phyloP scores from a whole-genome alignment of 2,113 vertebrate genomes.

The Ellobius talpinus region DNA sequence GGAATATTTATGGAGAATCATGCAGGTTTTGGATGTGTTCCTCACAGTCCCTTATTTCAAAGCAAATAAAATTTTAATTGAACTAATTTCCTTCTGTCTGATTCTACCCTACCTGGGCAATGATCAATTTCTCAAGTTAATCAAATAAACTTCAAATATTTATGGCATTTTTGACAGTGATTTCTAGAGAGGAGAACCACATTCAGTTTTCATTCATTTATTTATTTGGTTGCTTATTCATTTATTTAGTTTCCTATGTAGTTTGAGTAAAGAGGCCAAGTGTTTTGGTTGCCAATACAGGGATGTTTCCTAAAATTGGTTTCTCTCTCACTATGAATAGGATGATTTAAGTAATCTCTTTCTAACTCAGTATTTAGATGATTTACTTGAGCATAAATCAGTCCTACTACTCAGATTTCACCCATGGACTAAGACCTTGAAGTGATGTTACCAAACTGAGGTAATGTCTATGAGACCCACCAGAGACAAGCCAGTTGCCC shows the following conservation, averaged over 20 bases:
- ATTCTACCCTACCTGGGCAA: not conserved
- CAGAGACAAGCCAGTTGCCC: not conserved
- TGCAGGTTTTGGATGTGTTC: conserved; percentile 13
- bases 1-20: not conserved
- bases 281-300: not conserved
- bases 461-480: not conserved
- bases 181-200: conserved; percentile 41
- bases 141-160: conserved; percentile 64
- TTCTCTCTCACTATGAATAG: not conserved
- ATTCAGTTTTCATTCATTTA: not conserved
- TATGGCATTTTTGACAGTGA: conserved; percentile 39
- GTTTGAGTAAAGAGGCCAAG: not conserved
- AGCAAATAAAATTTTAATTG: conserved; percentile 69
- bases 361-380: not conserved
- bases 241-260: not conserved
- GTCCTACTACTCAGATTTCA: not conserved
- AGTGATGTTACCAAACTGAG: not conserved
- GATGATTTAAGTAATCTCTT: not conserved
- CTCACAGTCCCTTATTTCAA: conserved; percentile 48
- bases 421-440: not conserved
- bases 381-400: not conserved
- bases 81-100: conserved; percentile 42
- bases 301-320: not conserved
- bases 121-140: conserved; percentile 27
- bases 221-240: not conserved